These are phyloP conservation scores for Hyphantria cunea DNA, from an alignment of 1,140 invertebrate species.

Conservation along the genomic window DNA sequence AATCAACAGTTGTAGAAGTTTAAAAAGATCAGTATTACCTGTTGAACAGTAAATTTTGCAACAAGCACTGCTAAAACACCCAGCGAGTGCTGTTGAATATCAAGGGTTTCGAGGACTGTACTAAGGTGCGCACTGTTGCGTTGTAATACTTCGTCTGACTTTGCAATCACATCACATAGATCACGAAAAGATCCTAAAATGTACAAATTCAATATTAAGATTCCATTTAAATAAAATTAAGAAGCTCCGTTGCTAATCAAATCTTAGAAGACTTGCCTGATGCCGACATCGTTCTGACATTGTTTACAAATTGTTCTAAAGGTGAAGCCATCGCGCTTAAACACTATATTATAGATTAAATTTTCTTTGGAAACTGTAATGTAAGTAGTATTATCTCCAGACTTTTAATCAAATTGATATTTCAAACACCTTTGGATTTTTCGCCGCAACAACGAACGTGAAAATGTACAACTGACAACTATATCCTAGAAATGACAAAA, in stretches of 20 bases:
- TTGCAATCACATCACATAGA: slow-evolving; percentile 89
- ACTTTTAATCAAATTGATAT: too few species aligned
- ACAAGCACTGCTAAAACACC: slow-evolving; percentile 93
- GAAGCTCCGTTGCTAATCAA: neutral
- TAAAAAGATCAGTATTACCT: too few species aligned
- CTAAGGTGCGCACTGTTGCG: slow-evolving; percentile 93
- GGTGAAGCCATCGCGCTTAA: slow-evolving; percentile 61
- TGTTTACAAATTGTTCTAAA: slow-evolving; percentile 76
- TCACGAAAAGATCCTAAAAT: slow-evolving; percentile 91
- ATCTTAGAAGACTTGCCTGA: slow-evolving; percentile 52
- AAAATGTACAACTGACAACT: too few species aligned
- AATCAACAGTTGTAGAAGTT: slow-evolving; percentile 19
- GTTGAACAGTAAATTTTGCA: slow-evolving; percentile 86
- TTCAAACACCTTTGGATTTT: too few species aligned
- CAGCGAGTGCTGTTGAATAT: slow-evolving; percentile 94
- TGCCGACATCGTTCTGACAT: slow-evolving; percentile 70
- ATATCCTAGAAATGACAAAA: too few species aligned
- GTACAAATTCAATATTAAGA: slow-evolving; percentile 15
- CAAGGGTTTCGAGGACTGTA: slow-evolving; percentile 93
- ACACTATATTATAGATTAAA: neutral
- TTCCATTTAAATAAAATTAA: neutral
- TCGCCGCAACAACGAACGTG: too few species aligned
- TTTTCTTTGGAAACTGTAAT: too few species aligned
- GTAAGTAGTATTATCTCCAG: too few species aligned
- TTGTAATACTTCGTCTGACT: slow-evolving; percentile 89